phyloP scores from a whole-genome alignment of 2,113 vertebrate genomes.

The Catagonus wagneri region DNA sequence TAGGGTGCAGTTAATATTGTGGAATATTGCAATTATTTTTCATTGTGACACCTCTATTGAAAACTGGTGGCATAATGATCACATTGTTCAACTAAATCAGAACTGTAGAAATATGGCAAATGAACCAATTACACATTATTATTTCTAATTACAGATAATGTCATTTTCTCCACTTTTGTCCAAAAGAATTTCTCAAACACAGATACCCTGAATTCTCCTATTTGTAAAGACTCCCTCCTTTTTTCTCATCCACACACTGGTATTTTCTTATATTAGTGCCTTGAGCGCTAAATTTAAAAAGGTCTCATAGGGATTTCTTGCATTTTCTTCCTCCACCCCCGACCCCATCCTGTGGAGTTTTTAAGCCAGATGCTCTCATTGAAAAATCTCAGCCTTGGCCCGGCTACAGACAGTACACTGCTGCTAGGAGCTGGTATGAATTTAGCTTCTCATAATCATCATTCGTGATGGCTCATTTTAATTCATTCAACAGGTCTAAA shows the following conservation, averaged over 20 bases:
- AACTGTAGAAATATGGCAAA: conserved; percentile 93
- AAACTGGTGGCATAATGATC: conserved; percentile 92
- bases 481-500: conserved; percentile 61
- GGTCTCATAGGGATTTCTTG: conserved; percentile 15
- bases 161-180: conserved; percentile 89
- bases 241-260: conserved; percentile 48
- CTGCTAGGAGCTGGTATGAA: background rate
- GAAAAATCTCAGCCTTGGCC: conserved; percentile 50
- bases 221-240: conserved; percentile 45
- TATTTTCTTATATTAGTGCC: conserved; percentile 44
- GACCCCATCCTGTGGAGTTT: conserved; percentile 1
- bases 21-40: conserved; percentile 94
- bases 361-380: conserved; percentile 66
- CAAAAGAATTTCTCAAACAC: conserved; percentile 88
- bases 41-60: conserved; percentile 93
- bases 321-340: background rate
- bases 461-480: conserved; percentile 36
- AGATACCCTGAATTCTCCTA: conserved; percentile 80
- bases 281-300: conserved; percentile 66
- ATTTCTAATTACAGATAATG: conserved; percentile 94
- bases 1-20: conserved; percentile 94
- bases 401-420: background rate
- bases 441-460: background rate
- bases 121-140: conserved; percentile 93
- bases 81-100: conserved; percentile 92